These are phyloP conservation scores for Genyomyrus donnyi DNA, from an alignment of 2,113 vertebrate genomes.

Conservation along the genomic window DNA sequence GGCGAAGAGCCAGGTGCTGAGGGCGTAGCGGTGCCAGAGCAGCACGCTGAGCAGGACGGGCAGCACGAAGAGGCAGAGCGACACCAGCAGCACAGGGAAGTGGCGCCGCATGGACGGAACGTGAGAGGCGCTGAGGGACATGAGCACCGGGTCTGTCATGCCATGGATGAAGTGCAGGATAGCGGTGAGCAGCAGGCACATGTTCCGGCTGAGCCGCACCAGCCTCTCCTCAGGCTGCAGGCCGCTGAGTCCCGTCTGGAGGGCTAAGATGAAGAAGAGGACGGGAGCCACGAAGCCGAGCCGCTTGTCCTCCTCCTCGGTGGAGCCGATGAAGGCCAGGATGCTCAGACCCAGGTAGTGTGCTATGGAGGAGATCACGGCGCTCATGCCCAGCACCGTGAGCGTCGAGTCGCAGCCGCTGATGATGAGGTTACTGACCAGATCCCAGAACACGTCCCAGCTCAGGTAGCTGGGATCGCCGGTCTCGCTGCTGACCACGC, in stretches of 20 bases:
- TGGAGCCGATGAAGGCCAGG: slow-evolving; percentile 92
- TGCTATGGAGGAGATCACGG: slow-evolving; percentile 88
- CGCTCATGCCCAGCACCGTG: slow-evolving; percentile 93
- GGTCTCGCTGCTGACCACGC: slow-evolving; percentile 65
- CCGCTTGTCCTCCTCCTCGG: slow-evolving; percentile 91
- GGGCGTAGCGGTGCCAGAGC: slow-evolving; percentile 82
- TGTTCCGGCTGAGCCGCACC: slow-evolving; percentile 89
- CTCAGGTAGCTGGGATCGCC: slow-evolving; percentile 64
- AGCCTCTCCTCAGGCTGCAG: slow-evolving; percentile 85
- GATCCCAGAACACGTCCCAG: slow-evolving; percentile 85
- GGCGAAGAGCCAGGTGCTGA: slow-evolving; percentile 96
- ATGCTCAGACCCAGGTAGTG: slow-evolving; percentile 93
- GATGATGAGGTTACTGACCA: slow-evolving; percentile 86
- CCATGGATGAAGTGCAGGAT: slow-evolving; percentile 97
- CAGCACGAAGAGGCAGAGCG: slow-evolving; percentile 74
- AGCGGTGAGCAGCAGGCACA: slow-evolving; percentile 95
- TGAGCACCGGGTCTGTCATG: slow-evolving; percentile 95
- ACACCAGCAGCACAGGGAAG: slow-evolving; percentile 87
- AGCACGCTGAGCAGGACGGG: slow-evolving; percentile 77
- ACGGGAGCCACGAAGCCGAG: slow-evolving; percentile 88
- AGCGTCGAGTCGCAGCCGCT: slow-evolving; percentile 92
- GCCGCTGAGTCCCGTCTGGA: slow-evolving; percentile 93
- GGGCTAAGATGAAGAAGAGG: slow-evolving; percentile 92
- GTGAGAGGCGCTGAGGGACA: slow-evolving; percentile 94
- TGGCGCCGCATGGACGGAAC: slow-evolving; percentile 87